Percentiles rank a stretch among this genome's conserved stretches.
Conservation (phyloP, 2,888 invertebrate species). For the Diploptera punctata region DNA sequence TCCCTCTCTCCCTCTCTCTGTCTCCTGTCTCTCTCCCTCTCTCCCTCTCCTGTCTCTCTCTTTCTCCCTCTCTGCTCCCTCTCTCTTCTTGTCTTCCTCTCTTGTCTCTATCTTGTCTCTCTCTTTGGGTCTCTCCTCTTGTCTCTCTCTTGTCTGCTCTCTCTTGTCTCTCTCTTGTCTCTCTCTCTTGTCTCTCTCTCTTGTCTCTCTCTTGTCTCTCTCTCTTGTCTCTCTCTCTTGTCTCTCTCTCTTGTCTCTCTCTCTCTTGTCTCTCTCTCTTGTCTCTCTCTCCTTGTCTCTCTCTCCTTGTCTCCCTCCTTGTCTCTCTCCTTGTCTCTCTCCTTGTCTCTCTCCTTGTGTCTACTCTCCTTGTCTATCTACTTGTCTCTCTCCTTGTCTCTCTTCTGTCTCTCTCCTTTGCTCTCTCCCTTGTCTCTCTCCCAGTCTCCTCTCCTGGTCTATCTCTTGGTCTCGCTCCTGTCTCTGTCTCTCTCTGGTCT, state of each 20-base stretch:
- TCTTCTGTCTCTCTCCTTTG: too few species aligned
- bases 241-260: constrained; percentile 4
- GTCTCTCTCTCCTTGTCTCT: background rate
- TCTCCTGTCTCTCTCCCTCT: too few species aligned
- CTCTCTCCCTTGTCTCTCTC: background rate
- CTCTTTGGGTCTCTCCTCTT: background rate
- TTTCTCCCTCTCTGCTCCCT: too few species aligned
- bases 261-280: background rate
- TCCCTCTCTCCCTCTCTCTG: too few species aligned
- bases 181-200: constrained; percentile 39
- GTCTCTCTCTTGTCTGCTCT: background rate
- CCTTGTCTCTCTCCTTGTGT: too few species aligned
- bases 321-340: too few species aligned
- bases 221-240: constrained; percentile 41
- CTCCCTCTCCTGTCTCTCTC: too few species aligned
- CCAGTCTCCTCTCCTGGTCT: background rate
- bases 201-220: constrained; percentile 34
- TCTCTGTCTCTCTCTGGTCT: background rate
- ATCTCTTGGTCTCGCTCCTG: background rate
- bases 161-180: constrained; percentile 20
- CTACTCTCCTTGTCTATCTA: background rate
- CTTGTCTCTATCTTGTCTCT: too few species aligned
- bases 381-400: background rate
- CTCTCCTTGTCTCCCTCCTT: too few species aligned
- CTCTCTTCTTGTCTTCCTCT: too few species aligned